Conservation (phyloP, 1,140 invertebrate species). For the Muscidifurax raptorellus region DNA sequence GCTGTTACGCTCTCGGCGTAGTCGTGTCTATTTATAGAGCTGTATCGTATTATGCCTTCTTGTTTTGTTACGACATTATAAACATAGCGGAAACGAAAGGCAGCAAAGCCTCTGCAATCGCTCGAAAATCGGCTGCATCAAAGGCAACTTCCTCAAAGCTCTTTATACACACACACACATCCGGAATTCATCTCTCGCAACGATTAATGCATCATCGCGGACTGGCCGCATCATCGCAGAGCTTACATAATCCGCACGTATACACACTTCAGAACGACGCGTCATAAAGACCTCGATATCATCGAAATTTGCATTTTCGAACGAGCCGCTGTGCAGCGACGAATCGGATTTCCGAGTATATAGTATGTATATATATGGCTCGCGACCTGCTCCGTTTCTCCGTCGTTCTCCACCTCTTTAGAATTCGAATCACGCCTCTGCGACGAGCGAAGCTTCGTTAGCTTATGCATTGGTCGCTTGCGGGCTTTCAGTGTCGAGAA, state of each 20-base stretch:
- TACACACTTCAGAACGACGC: neutral
- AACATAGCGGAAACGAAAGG: neutral
- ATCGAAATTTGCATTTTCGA: conserved; percentile 22
- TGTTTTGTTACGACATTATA: no score
- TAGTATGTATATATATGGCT: no score
- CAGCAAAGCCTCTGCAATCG: no score
- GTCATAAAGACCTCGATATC: conserved; percentile 1
- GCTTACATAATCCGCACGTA: conserved; percentile 3
- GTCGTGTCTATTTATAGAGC: neutral
- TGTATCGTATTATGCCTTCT: no score
- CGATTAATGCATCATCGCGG: conserved; percentile 25
- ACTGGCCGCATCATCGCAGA: neutral
- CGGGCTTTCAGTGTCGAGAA: neutral
- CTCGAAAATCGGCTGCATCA: no score
- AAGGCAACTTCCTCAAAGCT: no score
- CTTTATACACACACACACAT: no score
- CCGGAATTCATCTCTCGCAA: neutral
- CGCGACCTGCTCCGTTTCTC: conserved; percentile 26
- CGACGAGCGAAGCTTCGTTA: conserved; percentile 33
- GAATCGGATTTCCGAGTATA: conserved; percentile 33
- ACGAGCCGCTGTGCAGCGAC: neutral
- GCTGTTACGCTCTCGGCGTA: no score
- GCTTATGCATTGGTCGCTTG: neutral
- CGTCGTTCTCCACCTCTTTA: neutral
- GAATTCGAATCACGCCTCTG: conserved; percentile 42